Evolutionary conservation across 2,888 invertebrate species (phyloP), one percentile per base, ranked within the genome.

Genomic region (Osedax fenrisi): DNA sequence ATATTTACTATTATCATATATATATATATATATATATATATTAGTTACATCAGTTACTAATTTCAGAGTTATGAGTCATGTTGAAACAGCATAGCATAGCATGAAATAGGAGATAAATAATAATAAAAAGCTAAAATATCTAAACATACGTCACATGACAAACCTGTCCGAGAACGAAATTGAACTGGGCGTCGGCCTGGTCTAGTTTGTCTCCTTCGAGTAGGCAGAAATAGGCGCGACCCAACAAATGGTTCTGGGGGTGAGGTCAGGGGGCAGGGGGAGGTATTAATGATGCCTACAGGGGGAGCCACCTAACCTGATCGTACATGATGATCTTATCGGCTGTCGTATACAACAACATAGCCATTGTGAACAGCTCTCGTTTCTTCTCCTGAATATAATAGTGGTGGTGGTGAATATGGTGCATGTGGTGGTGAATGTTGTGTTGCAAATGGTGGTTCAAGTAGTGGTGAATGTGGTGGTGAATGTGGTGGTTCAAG

Each of bases 301-400:
- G 13, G 17, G 13, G 17, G 56, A 13, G 13, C 10, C 10, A 10
- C 10, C 10, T 41, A 41, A 91, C 91, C 88, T 94, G 95, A 83
- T 99, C 97, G 86, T 97, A 98, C 97, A 98, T 98, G 81, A 96
- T 94, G 85, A 98, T 97, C 86, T 96, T 96, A 84, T 99, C 98
- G 2, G 97, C 98, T 78, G 94, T 94, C 0, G 94, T 94, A 83
- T 97, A 99, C n/a, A 97, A 86, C 71, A 94, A 88, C 0, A 96
- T 97, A 1, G 98, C 98, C 87, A 84, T 82, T 23, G 92, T 92
- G 81, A 97, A 97, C 21, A 94, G 87, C 79, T 97, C 96, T 77
- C 92, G 89, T 76, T 85, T 94, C 81, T 90, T 91, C 79, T 97
- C 96, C 82, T 96, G 17, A 41, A 17, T 95, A 73, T 90, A 90